Conservation (phyloP, 2,113 vertebrate genomes). For the Azemiops feae region DNA sequence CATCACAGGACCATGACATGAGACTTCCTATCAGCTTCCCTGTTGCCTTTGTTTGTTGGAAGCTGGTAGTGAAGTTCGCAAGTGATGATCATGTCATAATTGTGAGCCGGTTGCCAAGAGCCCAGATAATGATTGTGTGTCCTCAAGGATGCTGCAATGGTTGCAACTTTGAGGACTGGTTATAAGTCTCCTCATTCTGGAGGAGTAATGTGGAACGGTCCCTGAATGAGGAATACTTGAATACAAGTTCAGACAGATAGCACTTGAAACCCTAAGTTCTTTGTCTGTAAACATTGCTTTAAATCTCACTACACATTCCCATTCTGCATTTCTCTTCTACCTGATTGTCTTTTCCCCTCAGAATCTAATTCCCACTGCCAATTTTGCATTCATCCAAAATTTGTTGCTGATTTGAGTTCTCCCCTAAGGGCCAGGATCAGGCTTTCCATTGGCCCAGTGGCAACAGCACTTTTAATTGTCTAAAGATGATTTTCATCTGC, state of each 20-base stretch:
- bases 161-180: neutral
- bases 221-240: neutral
- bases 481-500: neutral
- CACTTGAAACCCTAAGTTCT: neutral
- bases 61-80: neutral
- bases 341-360: conserved; percentile 10
- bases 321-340: conserved; percentile 19
- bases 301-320: neutral
- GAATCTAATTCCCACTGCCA: conserved; percentile 40
- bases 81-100: neutral
- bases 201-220: neutral
- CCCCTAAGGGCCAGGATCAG: neutral
- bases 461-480: neutral
- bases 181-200: neutral
- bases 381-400: neutral
- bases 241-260: neutral
- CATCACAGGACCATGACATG: neutral
- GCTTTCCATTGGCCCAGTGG: neutral
- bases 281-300: neutral
- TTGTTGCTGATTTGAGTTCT: neutral
- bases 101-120: neutral
- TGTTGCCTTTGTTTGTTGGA: neutral
- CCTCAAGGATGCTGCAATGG: neutral
- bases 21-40: neutral
- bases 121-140: neutral